Base-by-base conservation (phyloP, 2,113 vertebrate species). In the Chamaea fasciata region DNA sequence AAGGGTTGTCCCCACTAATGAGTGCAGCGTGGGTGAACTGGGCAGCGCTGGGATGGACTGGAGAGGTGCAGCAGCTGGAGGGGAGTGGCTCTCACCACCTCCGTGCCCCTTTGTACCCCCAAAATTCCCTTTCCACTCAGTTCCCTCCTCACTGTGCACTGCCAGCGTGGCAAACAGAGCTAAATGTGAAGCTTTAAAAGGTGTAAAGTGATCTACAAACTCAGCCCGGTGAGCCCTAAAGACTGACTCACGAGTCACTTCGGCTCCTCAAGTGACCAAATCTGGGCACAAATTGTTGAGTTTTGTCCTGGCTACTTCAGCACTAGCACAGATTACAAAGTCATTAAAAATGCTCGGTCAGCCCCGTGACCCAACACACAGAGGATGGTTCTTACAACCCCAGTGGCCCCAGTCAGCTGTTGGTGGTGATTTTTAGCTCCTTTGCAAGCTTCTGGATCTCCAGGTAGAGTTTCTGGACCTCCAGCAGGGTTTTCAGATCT, bases 401-500 rank as follows among this genome's bases (percentile, higher is more conserved):
- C 60, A 11, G 42, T 6, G 46, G 20, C 0, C 3, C 22, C 47
- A 13, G 12, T 87, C 73, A 93, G 69, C 14, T 2, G 0, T 15
- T 4, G 1, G 8, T 3, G 27, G 2, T 3, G 64, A 2, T 0
- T 74, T 13, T 50, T 12, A 76, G 53, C 4, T 96, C 90, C 41
- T 6, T 75, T 30, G 89, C 74, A 14, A 96, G 89, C 28, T 95
- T 96, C 77, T 91, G 69, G 67, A 96, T 56, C 69, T 97, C 74
- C 92, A 98, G 60, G 49, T 87, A 59, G 44, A 91, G 89, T 84
- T 98, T 98, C 81, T 56, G 82, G 12, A 90, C 9, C 67, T 98
- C 95, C 94, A 98, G 92, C n/a, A 50, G 82, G 39, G 63, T 73
- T 89, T 93, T 97, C 44, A 97, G 24, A 3, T 97, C 95, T 30